Evolutionary conservation across 2,888 invertebrate genomes (phyloP).

Genomic region (Tetanocera ferruginea): DNA sequence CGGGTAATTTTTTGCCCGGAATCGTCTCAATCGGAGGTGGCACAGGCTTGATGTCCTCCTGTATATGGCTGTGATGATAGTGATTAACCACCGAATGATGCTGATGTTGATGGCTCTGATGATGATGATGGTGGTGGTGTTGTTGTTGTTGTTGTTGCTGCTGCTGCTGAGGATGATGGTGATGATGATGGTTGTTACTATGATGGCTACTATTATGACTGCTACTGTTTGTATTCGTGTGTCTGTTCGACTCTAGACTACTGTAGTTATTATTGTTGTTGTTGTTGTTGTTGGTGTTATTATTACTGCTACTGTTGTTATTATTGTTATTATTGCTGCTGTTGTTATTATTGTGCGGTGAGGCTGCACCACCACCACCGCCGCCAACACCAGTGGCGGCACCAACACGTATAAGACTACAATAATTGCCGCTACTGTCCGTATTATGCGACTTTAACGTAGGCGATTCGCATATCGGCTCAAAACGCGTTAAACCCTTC

Average conservation of each 20-base stretch:
- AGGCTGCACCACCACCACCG: not conserved
- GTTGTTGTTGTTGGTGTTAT: conserved; percentile 52
- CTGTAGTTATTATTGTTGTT: conserved; percentile 66
- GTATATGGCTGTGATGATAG: conserved; percentile 73
- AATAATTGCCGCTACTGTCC: conserved; percentile 69
- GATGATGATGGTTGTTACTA: conserved; percentile 69
- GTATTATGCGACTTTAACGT: conserved; percentile 69
- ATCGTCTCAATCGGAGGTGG: conserved; percentile 94
- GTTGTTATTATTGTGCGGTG: conserved; percentile 54
- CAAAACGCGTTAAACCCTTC: conserved; percentile 75
- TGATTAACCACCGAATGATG: conserved; percentile 61
- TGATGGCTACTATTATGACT: conserved; percentile 67
- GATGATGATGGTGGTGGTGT: conserved; percentile 51
- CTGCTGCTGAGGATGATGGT: conserved; percentile 65
- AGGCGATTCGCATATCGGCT: conserved; percentile 71
- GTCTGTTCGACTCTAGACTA: conserved; percentile 68
- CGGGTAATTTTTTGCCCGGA: conserved; percentile 84
- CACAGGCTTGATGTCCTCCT: conserved; percentile 82
- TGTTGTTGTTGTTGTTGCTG: conserved; percentile 54
- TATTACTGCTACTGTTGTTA: conserved; percentile 54
- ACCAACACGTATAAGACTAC: conserved; percentile 68
- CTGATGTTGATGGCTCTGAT: conserved; percentile 64
- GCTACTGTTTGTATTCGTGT: conserved; percentile 60
- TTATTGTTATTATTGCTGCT: conserved; percentile 54
- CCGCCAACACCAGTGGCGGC: conserved; percentile 45